Evolutionary conservation across 2,888 invertebrate species (phyloP).

Genomic region (Spialia ferax): DNA sequence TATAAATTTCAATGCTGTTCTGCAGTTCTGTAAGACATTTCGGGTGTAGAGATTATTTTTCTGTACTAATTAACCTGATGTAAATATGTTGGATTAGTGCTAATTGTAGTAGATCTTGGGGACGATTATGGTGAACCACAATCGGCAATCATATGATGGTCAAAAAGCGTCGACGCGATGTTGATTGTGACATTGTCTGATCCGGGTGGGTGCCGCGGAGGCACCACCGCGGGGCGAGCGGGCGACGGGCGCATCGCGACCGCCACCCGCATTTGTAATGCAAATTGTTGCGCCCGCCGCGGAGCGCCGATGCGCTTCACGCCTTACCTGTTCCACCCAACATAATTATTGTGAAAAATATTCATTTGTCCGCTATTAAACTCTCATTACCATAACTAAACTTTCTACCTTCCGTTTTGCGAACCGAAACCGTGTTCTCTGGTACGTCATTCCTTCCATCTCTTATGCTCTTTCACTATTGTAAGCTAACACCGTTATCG

Average conservation of each 20-base stretch:
- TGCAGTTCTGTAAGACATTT: too few relatives aligned
- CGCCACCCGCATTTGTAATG: constrained; percentile 70
- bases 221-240: constrained; percentile 55
- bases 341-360: constrained; percentile 83
- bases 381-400: constrained; percentile 67
- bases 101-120: constrained; percentile 56
- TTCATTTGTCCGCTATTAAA: constrained; percentile 76
- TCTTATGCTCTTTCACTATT: constrained; percentile 51
- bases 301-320: constrained; percentile 65
- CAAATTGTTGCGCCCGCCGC: constrained; percentile 70
- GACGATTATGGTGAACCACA: constrained; percentile 71
- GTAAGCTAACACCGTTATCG: constrained; percentile 63
- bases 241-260: constrained; percentile 60
- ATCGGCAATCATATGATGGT: constrained; percentile 81
- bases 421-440: constrained; percentile 35
- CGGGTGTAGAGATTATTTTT: too few relatives aligned
- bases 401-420: constrained; percentile 44
- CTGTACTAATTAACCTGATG: background rate
- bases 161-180: constrained; percentile 84
- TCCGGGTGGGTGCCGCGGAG: constrained; percentile 62
- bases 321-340: constrained; percentile 77
- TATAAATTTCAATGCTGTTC: too few relatives aligned
- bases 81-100: constrained; percentile 3
- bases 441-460: constrained; percentile 10
- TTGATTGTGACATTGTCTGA: constrained; percentile 85